Percentiles rank a stretch among this genome's conserved stretches.
Conservation (phyloP, 2,797 vertebrate genomes). For the Catamblyrhynchus diadema region DNA sequence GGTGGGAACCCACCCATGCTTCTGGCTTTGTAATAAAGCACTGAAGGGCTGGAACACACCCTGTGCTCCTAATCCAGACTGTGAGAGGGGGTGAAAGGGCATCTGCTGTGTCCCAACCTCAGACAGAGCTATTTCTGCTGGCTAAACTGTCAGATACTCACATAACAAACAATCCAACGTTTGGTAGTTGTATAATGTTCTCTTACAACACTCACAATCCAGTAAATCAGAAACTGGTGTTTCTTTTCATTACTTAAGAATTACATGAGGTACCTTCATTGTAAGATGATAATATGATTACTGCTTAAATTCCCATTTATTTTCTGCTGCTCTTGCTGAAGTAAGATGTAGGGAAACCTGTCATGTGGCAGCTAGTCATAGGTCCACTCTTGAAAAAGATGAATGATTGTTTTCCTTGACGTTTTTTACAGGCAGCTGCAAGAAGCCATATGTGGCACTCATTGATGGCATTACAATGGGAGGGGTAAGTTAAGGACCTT, state of each 20-base stretch:
- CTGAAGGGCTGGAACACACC: neutral
- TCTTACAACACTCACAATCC: neutral
- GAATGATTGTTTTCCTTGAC: neutral
- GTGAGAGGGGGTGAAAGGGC: neutral
- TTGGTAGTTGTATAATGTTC: neutral
- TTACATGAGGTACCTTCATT: neutral
- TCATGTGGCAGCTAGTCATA: neutral
- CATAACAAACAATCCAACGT: neutral
- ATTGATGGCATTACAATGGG: constrained; percentile 97
- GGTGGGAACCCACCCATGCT: neutral
- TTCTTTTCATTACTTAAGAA: neutral
- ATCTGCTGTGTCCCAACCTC: neutral
- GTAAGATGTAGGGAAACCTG: neutral
- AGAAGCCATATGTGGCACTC: constrained; percentile 90
- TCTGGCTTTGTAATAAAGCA: neutral
- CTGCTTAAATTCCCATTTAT: neutral
- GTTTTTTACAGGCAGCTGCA: constrained; percentile 78
- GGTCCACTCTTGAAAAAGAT: neutral
- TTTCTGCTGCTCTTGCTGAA: neutral
- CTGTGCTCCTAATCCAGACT: neutral
- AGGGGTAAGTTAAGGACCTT: constrained; percentile 84
- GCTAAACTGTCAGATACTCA: neutral
- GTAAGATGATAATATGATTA: neutral
- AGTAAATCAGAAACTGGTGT: neutral
- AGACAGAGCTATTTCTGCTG: neutral